phyloP scores from a whole-genome alignment of 2,113 vertebrate species.

The Myocastor coypus region DNA sequence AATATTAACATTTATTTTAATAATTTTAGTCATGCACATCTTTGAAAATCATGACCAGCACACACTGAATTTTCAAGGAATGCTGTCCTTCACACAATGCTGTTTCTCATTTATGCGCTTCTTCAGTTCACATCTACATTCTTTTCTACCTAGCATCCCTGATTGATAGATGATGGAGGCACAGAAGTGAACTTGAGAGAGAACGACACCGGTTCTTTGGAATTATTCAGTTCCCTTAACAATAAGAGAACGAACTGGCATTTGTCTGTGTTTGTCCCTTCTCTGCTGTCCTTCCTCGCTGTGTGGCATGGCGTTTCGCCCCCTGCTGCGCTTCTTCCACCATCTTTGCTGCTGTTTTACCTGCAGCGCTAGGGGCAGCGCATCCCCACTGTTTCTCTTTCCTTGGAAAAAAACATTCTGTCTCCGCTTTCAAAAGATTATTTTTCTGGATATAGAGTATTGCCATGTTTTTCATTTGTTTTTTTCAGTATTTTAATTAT shows the following conservation, averaged over 20 bases:
- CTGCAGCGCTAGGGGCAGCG: neutral
- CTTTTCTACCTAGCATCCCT: neutral
- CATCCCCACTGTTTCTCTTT: neutral
- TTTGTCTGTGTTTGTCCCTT: neutral
- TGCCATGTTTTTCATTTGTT: rapidly evolving
- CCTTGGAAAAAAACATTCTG: neutral
- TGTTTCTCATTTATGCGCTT: neutral
- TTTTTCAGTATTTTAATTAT: neutral
- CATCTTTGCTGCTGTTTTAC: neutral
- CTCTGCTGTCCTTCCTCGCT: neutral
- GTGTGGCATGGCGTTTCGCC: neutral
- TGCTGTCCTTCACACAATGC: neutral
- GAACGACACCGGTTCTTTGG: neutral
- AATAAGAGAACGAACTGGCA: neutral
- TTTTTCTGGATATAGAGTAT: neutral
- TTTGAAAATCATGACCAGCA: neutral
- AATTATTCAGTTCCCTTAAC: neutral
- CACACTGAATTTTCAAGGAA: neutral
- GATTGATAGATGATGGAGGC: neutral
- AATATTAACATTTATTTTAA: neutral
- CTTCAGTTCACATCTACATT: neutral
- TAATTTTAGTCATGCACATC: neutral
- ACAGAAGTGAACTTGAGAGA: neutral
- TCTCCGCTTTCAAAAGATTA: neutral
- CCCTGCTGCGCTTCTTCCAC: neutral